Conservation (phyloP, 2,888 invertebrate genomes). For the Teleiodes luculella region DNA sequence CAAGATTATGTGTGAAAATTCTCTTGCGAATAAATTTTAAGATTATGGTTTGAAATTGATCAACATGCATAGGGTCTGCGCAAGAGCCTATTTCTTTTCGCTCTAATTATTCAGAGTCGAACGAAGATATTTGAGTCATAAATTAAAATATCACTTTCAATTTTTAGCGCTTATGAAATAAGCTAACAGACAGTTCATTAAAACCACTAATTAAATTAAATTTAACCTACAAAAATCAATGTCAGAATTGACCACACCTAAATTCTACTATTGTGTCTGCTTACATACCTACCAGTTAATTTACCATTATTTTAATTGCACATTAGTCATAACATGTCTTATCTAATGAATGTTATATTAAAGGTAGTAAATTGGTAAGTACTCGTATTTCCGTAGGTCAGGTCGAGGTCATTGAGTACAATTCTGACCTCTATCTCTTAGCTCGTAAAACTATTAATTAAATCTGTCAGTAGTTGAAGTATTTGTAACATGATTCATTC, state of each 20-base stretch:
- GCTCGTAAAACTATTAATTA: constrained; percentile 50
- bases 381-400: not conserved
- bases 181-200: too few species aligned
- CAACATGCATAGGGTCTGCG: too few species aligned
- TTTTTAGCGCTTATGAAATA: too few species aligned
- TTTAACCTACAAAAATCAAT: not conserved
- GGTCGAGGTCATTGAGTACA: constrained; percentile 33
- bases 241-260: not conserved
- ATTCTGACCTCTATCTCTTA: constrained; percentile 44
- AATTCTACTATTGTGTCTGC: not conserved
- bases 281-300: not conserved
- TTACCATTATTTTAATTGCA: constrained; percentile 1
- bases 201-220: not conserved
- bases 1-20: too few species aligned
- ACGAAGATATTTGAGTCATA: too few species aligned
- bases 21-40: too few species aligned
- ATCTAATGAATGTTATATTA: constrained; percentile 1
- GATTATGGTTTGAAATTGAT: too few species aligned
- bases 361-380: not conserved
- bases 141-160: too few species aligned
- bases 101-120: too few species aligned
- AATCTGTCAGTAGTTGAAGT: constrained; percentile 35
- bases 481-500: constrained; percentile 27
- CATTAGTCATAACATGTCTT: constrained; percentile 1
- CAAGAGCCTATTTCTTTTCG: too few species aligned